Evolutionary conservation across 2,888 invertebrate species (phyloP).

Genomic region (Trichacis sp.): DNA sequence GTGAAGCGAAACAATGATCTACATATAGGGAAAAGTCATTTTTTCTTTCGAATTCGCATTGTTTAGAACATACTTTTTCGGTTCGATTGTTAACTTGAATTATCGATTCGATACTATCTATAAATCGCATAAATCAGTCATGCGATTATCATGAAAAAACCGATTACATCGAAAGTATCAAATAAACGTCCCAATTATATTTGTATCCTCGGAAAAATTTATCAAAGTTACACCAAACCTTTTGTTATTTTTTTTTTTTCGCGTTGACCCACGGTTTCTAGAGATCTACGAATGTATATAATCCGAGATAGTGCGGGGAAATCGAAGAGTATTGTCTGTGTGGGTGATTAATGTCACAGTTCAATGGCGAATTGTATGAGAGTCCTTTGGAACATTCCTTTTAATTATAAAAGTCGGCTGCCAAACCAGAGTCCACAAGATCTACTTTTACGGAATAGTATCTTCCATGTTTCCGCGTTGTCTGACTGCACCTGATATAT

Average conservation of each 20-base stretch:
- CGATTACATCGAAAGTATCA: no score
- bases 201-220: neutral
- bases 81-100: neutral
- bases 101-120: neutral
- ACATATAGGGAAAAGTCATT: neutral
- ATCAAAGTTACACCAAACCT: no score
- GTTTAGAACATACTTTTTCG: neutral
- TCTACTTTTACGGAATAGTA: slow-evolving; percentile 6
- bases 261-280: no score
- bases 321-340: neutral
- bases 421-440: neutral
- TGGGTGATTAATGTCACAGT: slow-evolving; percentile 1
- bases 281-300: neutral
- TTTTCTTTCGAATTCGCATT: neutral
- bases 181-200: neutral
- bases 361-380: neutral
- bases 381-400: neutral
- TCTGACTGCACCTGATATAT: neutral
- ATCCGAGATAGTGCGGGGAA: neutral
- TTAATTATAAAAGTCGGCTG: slow-evolving; percentile 12
- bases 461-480: slow-evolving; percentile 17
- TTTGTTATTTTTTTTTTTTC: no score
- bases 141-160: no score
- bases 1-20: slow-evolving; percentile 16
- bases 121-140: no score